These are phyloP conservation scores for Bhutanitis thaidina DNA, from an alignment of 2,888 invertebrate species.

Conservation along the genomic window DNA sequence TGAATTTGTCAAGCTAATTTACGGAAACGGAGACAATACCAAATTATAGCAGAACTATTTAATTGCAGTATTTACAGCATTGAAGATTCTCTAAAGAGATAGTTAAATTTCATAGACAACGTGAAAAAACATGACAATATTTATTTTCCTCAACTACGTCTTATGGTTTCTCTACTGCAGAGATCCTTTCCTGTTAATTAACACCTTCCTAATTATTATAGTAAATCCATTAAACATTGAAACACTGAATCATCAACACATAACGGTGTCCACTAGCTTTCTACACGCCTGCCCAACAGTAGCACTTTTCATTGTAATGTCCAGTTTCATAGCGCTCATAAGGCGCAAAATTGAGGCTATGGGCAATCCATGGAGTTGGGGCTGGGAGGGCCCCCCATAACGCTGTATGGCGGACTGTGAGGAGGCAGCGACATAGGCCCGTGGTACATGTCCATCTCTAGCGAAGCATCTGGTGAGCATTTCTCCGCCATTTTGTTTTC, in stretches of 20 bases:
- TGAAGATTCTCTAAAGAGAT: no score
- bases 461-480: constrained; percentile 82
- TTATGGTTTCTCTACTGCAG: no score
- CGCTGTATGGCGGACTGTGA: constrained; percentile 85
- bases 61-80: no score
- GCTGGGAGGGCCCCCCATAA: constrained; percentile 83
- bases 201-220: no score
- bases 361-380: constrained; percentile 87
- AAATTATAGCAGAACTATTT: no score
- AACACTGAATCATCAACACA: constrained; percentile 22
- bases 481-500: constrained; percentile 87
- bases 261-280: constrained; percentile 21
- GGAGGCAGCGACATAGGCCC: constrained; percentile 84
- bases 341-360: constrained; percentile 77
- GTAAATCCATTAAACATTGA: constrained; percentile 22
- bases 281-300: constrained; percentile 23
- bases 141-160: no score
- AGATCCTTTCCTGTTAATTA: no score
- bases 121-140: no score
- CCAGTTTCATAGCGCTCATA: constrained; percentile 53
- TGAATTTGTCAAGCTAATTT: neutral
- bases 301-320: constrained; percentile 31
- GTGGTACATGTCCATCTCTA: constrained; percentile 83
- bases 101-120: no score
- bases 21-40: no score